Conservation (phyloP, 2,797 vertebrate species). For the Rhinoraja longicauda region DNA sequence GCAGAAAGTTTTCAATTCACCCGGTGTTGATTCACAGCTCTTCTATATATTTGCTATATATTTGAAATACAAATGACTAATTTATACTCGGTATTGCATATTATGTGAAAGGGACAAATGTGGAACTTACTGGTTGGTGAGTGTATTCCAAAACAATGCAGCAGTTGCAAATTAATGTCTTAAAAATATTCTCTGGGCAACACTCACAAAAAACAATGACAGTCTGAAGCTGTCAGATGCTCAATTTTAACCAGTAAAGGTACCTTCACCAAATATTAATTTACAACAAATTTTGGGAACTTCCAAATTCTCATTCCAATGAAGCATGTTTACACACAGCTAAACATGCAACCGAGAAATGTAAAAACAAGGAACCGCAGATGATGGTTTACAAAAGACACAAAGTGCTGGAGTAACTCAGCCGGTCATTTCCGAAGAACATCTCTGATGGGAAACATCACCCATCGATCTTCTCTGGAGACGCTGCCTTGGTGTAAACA, state of each 20-base stretch:
- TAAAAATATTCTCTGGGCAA: constrained; percentile 17
- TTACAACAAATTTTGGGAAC: background rate
- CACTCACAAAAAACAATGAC: constrained; percentile 41
- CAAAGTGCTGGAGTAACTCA: too few species aligned
- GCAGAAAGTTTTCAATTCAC: constrained; percentile 49
- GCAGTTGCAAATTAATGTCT: constrained; percentile 44
- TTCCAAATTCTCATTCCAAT: background rate
- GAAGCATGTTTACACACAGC: background rate
- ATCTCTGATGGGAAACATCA: background rate
- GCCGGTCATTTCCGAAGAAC: too few species aligned
- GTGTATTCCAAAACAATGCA: constrained; percentile 43
- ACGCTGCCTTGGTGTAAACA: too few species aligned
- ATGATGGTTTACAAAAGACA: too few species aligned
- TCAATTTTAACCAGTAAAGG: constrained; percentile 1
- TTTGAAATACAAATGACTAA: constrained; percentile 41
- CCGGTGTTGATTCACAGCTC: constrained; percentile 48
- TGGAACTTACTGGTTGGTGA: constrained; percentile 44
- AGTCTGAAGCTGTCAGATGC: background rate
- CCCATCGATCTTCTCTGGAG: too few species aligned
- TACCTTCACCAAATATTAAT: background rate
- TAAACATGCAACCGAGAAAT: background rate
- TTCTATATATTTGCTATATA: constrained; percentile 42
- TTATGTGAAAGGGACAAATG: constrained; percentile 45
- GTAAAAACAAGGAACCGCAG: background rate
- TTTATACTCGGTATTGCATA: constrained; percentile 47